A percentile compares a stretch with the other conserved stretches of the same genome.
phyloP scores from a whole-genome alignment of 2,797 vertebrate species.

The Coendou prehensilis region DNA sequence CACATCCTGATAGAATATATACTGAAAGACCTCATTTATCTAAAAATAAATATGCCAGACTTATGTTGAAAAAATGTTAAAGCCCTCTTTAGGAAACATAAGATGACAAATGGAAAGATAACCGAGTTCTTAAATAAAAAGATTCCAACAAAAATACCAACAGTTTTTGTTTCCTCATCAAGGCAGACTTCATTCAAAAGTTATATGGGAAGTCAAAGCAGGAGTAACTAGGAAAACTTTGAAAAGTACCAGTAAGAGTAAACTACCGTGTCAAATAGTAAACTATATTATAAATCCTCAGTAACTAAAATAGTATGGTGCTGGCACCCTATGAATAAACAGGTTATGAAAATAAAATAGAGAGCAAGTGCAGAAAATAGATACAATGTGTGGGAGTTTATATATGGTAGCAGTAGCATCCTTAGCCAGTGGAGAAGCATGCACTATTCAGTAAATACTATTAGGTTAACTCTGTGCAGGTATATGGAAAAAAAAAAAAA shows the following conservation, averaged over 20 bases:
- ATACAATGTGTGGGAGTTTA: neutral
- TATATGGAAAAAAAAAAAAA: neutral
- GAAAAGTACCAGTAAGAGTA: neutral
- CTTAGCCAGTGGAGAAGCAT: neutral
- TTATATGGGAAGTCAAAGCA: conserved; percentile 20
- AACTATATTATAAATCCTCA: neutral
- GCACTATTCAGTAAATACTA: neutral
- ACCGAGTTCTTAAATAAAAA: conserved; percentile 27
- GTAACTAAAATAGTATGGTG: neutral
- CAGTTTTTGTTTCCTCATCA: conserved; percentile 58
- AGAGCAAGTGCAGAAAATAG: conserved; percentile 48
- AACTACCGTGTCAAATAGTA: conserved; percentile 19
- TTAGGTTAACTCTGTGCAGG: neutral
- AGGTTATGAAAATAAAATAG: neutral
- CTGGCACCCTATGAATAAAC: neutral
- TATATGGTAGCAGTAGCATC: neutral
- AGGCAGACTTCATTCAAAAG: conserved; percentile 17
- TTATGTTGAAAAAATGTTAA: conserved; percentile 48
- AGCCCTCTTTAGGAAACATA: conserved; percentile 13
- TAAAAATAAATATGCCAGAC: conserved; percentile 30
- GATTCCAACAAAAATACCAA: conserved; percentile 4
- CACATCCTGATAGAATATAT: conserved; percentile 31
- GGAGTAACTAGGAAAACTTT: conserved; percentile 5
- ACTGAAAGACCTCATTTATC: conserved; percentile 43
- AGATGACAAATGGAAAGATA: conserved; percentile 39